Conservation (phyloP, 2,888 invertebrate genomes). For the Eupithecia abbreviata region DNA sequence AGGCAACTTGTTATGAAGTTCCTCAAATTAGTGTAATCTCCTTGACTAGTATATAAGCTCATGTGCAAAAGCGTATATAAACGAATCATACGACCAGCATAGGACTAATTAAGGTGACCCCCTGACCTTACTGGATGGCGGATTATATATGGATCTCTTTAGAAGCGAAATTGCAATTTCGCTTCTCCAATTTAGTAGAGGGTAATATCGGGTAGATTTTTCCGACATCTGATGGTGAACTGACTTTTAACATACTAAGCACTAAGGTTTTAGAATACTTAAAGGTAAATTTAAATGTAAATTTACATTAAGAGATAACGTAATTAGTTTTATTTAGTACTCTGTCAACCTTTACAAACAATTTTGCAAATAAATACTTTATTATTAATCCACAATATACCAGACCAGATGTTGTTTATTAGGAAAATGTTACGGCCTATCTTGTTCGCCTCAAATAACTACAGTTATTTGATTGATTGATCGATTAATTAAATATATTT, state of each 20-base stretch:
- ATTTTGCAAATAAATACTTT: no score
- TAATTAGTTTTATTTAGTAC: no score
- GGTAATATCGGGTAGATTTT: not conserved
- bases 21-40: not conserved
- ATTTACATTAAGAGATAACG: no score
- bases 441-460: not conserved
- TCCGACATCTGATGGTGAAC: not conserved
- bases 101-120: not conserved
- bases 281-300: no score
- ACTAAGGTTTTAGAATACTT: no score
- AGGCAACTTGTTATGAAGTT: not conserved
- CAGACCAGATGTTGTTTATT: not conserved
- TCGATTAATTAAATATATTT: slow-evolving; percentile 24
- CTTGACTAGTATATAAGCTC: not conserved
- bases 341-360: no score
- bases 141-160: not conserved
- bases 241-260: not conserved
- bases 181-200: not conserved
- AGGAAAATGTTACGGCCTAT: not conserved
- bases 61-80: not conserved
- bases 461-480: no score
- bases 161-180: not conserved
- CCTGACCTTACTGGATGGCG: not conserved
- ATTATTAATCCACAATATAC: no score
- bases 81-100: not conserved